Evolutionary conservation across 2,797 vertebrate species (phyloP), one percentile per base, ranked within the genome.

Genomic region (Enteromius paludinosus): DNA sequence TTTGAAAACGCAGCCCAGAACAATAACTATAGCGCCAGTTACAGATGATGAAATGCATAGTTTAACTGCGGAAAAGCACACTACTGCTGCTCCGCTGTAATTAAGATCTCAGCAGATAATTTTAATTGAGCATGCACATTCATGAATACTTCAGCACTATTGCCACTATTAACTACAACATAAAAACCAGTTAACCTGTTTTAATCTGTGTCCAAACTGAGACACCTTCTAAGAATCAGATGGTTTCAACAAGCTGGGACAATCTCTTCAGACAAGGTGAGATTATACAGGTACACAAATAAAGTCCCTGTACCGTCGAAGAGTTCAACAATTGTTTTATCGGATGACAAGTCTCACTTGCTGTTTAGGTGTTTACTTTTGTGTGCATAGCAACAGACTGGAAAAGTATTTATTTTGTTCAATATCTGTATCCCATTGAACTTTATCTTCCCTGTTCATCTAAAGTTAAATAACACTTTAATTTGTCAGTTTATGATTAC

Each of bases 231-330:
- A 59, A 56, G 45, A 65, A 52, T 65, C 59, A 61, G 20, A 23
- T 41, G 3, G 68, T 74, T 84, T 52, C 77, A 33, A 59, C 38
- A n/a, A 18, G 75, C 23, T 41, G 61, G 17, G 59, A 41, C 49
- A 56, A 56, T 14, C 43, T 38, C 18, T 38, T 18, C 25, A 70
- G 70, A 6, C 2, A 38, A 84, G 25, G 28, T 68, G 49, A 38
- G 20, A 64, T 79, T 49, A 18, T 33, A 49, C 23, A 75, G 33
- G 33, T 61, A 68, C 5, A 80, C 69, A 79, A 56, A 23, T 43
- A 61, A 47, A 23, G 28, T 68, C 56, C 49, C 41, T 68, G 35
- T 73, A 12, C 11, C 11, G 30, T 56, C 14, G 49, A 75, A 33
- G 35, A 20, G 35, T 14, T n/a, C 5, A 73, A 56, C 68, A 79